Evolutionary conservation across 2,888 invertebrate species (phyloP).

Genomic region (Noctua fimbriata): DNA sequence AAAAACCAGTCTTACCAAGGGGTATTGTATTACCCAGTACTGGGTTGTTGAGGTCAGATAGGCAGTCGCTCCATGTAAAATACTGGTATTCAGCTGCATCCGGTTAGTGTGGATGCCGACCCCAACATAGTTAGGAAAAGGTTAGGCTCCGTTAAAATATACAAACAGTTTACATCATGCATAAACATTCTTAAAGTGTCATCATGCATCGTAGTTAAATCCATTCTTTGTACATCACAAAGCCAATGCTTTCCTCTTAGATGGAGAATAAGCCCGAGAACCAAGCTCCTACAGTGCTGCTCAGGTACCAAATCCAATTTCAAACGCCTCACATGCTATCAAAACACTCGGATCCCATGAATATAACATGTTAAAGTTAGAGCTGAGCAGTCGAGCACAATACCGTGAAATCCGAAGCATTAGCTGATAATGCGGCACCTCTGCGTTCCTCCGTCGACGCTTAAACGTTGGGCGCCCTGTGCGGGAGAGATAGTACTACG

Average conservation of each 20-base stretch:
- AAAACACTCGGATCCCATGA: slow-evolving; percentile 45
- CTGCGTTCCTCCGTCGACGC: slow-evolving; percentile 53
- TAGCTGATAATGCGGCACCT: slow-evolving; percentile 55
- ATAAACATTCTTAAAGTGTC: neutral
- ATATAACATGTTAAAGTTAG: slow-evolving; percentile 57
- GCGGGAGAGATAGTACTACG: slow-evolving; percentile 70
- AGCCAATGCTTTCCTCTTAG: neutral
- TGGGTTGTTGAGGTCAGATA: no score
- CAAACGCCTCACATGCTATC: slow-evolving; percentile 42
- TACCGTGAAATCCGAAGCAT: slow-evolving; percentile 60
- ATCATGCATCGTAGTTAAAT: neutral
- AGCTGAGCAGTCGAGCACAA: slow-evolving; percentile 43
- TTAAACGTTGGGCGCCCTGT: slow-evolving; percentile 63
- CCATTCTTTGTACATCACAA: neutral
- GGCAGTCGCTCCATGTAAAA: no score
- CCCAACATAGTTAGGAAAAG: no score
- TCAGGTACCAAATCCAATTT: slow-evolving; percentile 26
- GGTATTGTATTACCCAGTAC: no score
- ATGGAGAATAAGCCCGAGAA: neutral
- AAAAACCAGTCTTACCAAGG: no score
- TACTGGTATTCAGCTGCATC: no score
- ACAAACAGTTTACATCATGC: neutral
- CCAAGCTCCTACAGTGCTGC: neutral
- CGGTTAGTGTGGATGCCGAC: no score
- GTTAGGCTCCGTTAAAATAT: neutral